Base-by-base conservation (phyloP, 2,888 invertebrate genomes). In the Drosophila fulvimacula region DNA sequence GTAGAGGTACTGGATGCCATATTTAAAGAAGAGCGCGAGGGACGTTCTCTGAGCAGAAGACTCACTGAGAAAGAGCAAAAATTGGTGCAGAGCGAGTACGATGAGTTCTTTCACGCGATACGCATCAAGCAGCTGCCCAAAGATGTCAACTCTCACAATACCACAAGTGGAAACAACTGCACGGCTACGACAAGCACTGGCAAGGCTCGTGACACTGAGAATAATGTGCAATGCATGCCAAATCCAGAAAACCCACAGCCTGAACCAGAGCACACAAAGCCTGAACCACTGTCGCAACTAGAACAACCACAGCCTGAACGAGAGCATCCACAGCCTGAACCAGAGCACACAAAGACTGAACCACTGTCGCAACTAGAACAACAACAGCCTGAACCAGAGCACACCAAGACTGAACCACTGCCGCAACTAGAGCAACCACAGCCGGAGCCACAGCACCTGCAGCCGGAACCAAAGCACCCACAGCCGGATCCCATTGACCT, bases 1-100 rank as follows among this genome's bases (percentile, higher is more conserved):
- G 78, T 71, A 10, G 91, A 91, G 19, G 60, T 91, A 1, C 58
- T 90, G 38, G 73, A 88, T 27, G 39, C 82, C 11, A 73, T 91
- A 44, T 59, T 91, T 1, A 60, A 27, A 1, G 30, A 73, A 1
- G 91, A 90, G 65, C 61, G 73, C 4, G 65, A 64, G 6, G 2
- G 11, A 1, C 38, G 46, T 2, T 17, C 32, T 1, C 38, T 3
- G 10, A 1, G 11, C 7, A 38, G 32, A 1, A 15, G 0, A n/a
- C 24, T 69, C 0, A 3, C 1, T 5, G 17, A 15, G 0, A 34
- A 21, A 2, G 62, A 66, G 0, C 17, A 24, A 15, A 9, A 48
- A 10, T 32, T 32, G 5, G 73, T 83, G 0, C 49, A 79, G 2
- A 44, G 32, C 1, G 82, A 90, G 10, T 82, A 70, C n/a, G 56